These are phyloP conservation scores for Amblyteles armatorius DNA, from an alignment of 2,888 invertebrate species.

Conservation along the genomic window DNA sequence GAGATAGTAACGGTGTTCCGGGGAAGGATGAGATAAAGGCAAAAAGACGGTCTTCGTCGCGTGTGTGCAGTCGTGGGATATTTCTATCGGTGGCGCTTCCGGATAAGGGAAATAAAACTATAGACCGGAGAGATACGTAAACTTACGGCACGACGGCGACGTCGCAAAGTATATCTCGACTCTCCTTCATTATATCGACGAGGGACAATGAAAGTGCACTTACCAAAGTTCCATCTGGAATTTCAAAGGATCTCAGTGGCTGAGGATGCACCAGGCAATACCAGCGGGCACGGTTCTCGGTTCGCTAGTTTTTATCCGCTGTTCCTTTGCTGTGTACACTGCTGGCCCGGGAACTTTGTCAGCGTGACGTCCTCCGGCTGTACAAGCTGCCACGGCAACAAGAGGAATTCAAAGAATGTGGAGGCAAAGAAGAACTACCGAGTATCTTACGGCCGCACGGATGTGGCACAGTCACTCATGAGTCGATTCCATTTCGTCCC, in stretches of 20 bases:
- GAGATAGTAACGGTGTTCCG: background rate
- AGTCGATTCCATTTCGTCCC: background rate
- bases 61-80: background rate
- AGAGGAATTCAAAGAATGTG: background rate
- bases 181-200: constrained; percentile 48
- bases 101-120: constrained; percentile 2
- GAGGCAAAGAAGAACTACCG: background rate
- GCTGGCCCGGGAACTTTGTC: constrained; percentile 11
- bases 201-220: constrained; percentile 50
- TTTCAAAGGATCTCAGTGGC: constrained; percentile 33
- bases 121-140: background rate
- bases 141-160: constrained; percentile 9
- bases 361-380: constrained; percentile 5
- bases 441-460: background rate
- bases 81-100: background rate
- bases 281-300: constrained; percentile 5
- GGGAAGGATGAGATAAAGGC: background rate
- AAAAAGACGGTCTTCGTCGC: constrained; percentile 12
- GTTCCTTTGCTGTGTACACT: background rate
- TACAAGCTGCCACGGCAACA: constrained; percentile 7
- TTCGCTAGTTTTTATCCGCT: constrained; percentile 43
- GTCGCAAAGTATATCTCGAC: constrained; percentile 17
- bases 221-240: constrained; percentile 46
- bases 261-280: constrained; percentile 2
- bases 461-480: background rate